Conservation (phyloP, 2,888 invertebrate species). For the Drosophila picticornis region DNA sequence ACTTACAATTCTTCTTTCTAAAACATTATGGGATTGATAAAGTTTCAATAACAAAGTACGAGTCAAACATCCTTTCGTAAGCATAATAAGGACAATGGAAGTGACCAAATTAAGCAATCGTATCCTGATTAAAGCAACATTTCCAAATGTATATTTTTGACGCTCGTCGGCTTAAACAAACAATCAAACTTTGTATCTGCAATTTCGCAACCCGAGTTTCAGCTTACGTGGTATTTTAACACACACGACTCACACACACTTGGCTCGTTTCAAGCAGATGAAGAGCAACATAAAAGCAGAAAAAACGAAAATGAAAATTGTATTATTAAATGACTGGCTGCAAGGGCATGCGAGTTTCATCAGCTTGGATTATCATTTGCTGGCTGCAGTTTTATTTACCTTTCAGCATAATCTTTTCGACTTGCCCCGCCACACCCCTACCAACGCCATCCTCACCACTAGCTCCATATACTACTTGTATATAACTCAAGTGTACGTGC, state of each 20-base stretch:
- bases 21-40: neutral
- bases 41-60: neutral
- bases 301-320: slow-evolving; percentile 26
- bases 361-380: slow-evolving; percentile 54
- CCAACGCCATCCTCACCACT: neutral
- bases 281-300: neutral
- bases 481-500: slow-evolving; percentile 63
- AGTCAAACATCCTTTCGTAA: neutral
- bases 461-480: slow-evolving; percentile 9
- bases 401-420: slow-evolving; percentile 66
- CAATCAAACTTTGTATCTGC: neutral
- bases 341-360: slow-evolving; percentile 51
- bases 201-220: neutral
- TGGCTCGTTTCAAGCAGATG: neutral
- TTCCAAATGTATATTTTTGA: neutral
- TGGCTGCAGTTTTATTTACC: slow-evolving; percentile 58
- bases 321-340: slow-evolving; percentile 42
- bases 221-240: slow-evolving; percentile 2
- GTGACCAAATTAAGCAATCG: neutral
- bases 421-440: neutral
- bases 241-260: neutral
- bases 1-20: neutral
- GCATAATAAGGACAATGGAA: neutral
- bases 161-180: neutral
- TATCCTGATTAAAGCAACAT: neutral